Evolutionary conservation across 2,888 invertebrate species (phyloP).

Genomic region (Hesperia comma): DNA sequence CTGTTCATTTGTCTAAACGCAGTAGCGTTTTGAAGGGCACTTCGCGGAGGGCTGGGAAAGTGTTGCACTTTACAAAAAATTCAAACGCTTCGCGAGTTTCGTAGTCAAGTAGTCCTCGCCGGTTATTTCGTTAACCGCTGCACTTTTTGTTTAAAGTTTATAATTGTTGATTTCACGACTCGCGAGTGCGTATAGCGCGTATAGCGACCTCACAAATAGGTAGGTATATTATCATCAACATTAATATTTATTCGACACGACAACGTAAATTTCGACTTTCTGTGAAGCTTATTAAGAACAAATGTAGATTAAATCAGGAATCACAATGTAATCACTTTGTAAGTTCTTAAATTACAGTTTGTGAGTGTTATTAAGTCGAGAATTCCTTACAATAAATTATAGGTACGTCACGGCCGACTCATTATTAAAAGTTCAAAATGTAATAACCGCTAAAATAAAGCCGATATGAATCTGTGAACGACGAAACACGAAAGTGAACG

Average conservation of each 20-base stretch:
- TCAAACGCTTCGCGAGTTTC: conserved; percentile 67
- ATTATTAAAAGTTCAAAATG: conserved; percentile 78
- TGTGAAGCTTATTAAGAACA: conserved; percentile 35
- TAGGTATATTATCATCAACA: conserved; percentile 14
- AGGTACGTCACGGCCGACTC: conserved; percentile 55
- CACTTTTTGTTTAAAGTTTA: conserved; percentile 56
- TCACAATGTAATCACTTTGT: conserved; percentile 58
- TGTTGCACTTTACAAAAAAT: conserved; percentile 82
- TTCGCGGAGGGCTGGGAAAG: conserved; percentile 75
- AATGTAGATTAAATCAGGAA: conserved; percentile 39
- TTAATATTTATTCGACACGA: conserved; percentile 13
- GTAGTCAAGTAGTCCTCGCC: conserved; percentile 51
- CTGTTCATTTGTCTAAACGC: conserved; percentile 83
- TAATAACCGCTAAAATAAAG: conserved; percentile 69
- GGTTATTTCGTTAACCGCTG: conserved; percentile 59
- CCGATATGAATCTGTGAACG: conserved; percentile 68
- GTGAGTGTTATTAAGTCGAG: conserved; percentile 51
- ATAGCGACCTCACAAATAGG: conserved; percentile 15
- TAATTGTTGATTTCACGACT: conserved; percentile 54
- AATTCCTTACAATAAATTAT: conserved; percentile 55
- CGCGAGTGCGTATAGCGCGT: conserved; percentile 32
- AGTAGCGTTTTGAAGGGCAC: conserved; percentile 73
- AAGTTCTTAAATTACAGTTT: conserved; percentile 64
- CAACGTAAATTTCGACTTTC: conserved; percentile 21
- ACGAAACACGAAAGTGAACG: conserved; percentile 67